A percentile compares a stretch with the other conserved stretches of the same genome.
Conservation (phyloP, 2,888 invertebrate genomes). For the Epistrophella euchroma region DNA sequence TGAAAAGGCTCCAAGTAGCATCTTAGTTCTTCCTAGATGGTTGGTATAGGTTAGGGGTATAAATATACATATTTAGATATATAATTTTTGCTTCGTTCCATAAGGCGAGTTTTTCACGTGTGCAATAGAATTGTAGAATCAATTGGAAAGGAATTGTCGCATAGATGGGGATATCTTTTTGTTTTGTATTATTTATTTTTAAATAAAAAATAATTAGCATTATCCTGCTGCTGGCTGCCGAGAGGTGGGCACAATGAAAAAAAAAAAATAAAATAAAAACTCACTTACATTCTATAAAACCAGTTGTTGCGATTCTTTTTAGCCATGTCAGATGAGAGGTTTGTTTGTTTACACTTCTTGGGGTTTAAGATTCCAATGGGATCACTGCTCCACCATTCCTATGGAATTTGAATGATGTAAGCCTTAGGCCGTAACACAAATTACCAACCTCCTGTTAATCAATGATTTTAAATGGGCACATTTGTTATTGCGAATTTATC, state of each 20-base stretch:
- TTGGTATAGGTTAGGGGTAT: background rate
- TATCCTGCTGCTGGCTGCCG: constrained; percentile 23
- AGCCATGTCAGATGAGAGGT: background rate
- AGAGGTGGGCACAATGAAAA: background rate
- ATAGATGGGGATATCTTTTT: constrained; percentile 7
- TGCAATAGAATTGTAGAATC: constrained; percentile 13
- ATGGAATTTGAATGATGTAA: constrained; percentile 33
- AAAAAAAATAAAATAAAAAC: background rate
- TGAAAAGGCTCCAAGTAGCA: constrained; percentile 36
- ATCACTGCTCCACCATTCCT: constrained; percentile 47
- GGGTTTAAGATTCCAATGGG: constrained; percentile 45
- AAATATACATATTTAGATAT: too few species aligned
- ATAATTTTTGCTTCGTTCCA: background rate
- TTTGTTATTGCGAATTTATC: constrained; percentile 18
- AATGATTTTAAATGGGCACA: constrained; percentile 32
- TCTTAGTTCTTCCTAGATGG: constrained; percentile 10
- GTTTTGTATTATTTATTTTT: constrained; percentile 41
- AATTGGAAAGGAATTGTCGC: constrained; percentile 55
- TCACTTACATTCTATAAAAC: constrained; percentile 52
- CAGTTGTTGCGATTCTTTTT: constrained; percentile 20
- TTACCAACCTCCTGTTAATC: constrained; percentile 27
- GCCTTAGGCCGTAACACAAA: constrained; percentile 28
- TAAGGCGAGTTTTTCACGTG: constrained; percentile 1
- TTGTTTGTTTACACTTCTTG: constrained; percentile 52
- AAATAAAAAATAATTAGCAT: constrained; percentile 61